Conservation (phyloP, 2,113 vertebrate species). For the Daphoenositta chrysoptera region DNA sequence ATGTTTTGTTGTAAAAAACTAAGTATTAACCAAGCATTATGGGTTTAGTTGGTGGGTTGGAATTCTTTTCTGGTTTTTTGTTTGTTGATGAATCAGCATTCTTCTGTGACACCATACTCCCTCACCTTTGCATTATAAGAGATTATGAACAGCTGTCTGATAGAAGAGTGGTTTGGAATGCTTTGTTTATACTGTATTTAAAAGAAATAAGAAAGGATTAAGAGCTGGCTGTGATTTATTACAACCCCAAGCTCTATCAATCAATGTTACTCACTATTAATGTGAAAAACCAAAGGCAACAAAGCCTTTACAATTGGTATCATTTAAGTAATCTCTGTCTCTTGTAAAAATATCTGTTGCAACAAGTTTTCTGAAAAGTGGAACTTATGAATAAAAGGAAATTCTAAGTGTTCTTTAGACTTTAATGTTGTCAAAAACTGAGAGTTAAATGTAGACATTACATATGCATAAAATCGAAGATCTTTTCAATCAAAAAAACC, state of each 20-base stretch:
- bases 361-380: neutral
- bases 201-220: constrained; percentile 26
- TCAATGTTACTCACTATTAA: neutral
- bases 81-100: neutral
- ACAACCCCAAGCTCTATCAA: neutral
- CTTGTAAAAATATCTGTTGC: neutral
- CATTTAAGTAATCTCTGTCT: neutral
- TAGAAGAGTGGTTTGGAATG: neutral
- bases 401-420: neutral
- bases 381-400: neutral
- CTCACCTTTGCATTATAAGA: neutral
- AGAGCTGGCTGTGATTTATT: neutral
- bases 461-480: neutral
- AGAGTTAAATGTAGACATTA: neutral
- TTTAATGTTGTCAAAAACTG: neutral
- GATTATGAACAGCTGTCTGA: neutral
- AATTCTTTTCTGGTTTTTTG: neutral
- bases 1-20: neutral
- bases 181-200: constrained; percentile 12
- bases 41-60: neutral
- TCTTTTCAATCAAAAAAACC: neutral
- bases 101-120: neutral
- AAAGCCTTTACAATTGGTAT: neutral
- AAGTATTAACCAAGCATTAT: neutral
- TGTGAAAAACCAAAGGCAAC: neutral